These are phyloP conservation scores for Eupithecia dodoneata DNA, from an alignment of 2,888 invertebrate genomes.

Conservation along the genomic window DNA sequence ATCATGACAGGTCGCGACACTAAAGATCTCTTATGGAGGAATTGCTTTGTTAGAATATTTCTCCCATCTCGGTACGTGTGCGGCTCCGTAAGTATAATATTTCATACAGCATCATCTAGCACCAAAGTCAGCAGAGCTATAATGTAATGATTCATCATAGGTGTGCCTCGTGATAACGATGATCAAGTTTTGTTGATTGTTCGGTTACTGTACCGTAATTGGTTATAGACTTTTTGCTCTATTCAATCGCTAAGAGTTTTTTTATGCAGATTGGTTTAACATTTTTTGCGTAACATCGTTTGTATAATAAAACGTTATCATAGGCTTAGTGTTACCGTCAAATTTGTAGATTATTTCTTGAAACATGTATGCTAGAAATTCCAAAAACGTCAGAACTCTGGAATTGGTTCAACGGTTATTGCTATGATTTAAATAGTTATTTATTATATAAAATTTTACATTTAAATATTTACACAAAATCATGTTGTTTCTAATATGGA, in stretches of 20 bases:
- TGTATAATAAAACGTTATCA: background rate
- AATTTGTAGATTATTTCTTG: background rate
- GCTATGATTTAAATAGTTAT: background rate
- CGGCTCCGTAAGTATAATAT: too few relatives aligned
- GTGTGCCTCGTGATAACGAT: constrained; percentile 50
- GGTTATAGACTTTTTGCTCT: constrained; percentile 47
- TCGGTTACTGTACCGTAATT: constrained; percentile 38
- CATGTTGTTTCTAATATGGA: constrained; percentile 7
- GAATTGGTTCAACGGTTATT: background rate
- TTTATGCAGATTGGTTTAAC: constrained; percentile 36
- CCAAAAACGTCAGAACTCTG: background rate
- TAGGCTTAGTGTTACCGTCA: background rate
- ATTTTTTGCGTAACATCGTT: constrained; percentile 21
- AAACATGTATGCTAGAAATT: background rate
- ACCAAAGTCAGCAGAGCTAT: constrained; percentile 27
- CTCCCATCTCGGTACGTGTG: background rate
- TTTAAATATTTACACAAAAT: constrained; percentile 19
- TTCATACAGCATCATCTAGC: constrained; percentile 10
- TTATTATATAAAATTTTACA: background rate
- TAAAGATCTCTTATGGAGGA: too few relatives aligned
- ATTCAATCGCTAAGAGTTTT: constrained; percentile 38
- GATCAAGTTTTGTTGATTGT: constrained; percentile 53
- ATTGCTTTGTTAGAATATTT: background rate
- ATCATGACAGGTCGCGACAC: too few relatives aligned
- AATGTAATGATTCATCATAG: constrained; percentile 54